These are phyloP conservation scores for Ciconia boyciana DNA, from an alignment of 2,113 vertebrate genomes.

Conservation along the genomic window DNA sequence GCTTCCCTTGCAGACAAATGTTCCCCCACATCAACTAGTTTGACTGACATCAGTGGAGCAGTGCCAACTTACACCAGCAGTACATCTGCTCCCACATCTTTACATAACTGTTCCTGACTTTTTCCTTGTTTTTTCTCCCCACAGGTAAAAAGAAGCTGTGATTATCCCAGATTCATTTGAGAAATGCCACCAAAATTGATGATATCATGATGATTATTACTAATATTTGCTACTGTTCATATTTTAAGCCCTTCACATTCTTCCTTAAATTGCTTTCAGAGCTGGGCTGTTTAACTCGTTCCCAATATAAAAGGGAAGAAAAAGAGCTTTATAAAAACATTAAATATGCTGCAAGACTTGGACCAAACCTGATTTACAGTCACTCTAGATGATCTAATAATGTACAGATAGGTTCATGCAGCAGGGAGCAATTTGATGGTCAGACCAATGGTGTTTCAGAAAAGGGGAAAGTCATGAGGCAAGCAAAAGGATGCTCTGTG, in stretches of 20 bases:
- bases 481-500: not conserved
- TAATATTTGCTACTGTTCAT: not conserved
- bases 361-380: constrained; percentile 26
- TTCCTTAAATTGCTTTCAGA: not conserved
- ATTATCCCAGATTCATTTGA: not conserved
- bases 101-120: constrained; percentile 22
- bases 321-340: not conserved
- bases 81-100: constrained; percentile 54
- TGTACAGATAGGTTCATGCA: constrained; percentile 47
- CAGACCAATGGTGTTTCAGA: constrained; percentile 16
- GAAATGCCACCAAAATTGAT: not conserved
- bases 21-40: constrained; percentile 26
- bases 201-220: not conserved
- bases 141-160: not conserved
- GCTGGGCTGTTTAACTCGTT: not conserved
- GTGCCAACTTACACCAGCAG: constrained; percentile 29
- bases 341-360: not conserved
- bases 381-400: constrained; percentile 52
- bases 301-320: not conserved
- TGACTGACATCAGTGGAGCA: constrained; percentile 2
- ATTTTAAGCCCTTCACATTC: not conserved
- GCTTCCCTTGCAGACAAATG: not conserved
- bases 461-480: constrained; percentile 13
- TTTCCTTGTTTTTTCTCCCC: not conserved
- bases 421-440: constrained; percentile 24